Conservation (phyloP, 2,888 invertebrate species). For the Mamestra brassicae region DNA sequence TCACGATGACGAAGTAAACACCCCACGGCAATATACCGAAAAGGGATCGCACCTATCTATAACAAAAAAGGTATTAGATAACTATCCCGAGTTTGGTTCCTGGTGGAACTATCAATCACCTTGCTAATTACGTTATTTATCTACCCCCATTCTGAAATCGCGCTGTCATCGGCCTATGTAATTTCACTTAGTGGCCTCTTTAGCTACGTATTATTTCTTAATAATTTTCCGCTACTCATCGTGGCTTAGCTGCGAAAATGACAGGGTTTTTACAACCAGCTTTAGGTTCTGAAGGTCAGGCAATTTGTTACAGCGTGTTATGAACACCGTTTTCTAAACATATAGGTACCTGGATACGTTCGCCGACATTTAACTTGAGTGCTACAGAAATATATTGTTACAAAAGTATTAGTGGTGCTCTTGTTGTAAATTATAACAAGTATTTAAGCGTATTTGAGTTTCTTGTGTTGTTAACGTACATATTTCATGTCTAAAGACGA, state of each 20-base stretch:
- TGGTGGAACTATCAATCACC: constrained; percentile 84
- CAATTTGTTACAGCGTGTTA: constrained; percentile 30
- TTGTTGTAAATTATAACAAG: constrained; percentile 45
- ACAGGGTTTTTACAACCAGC: constrained; percentile 63
- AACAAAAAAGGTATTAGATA: constrained; percentile 71
- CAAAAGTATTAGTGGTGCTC: constrained; percentile 39
- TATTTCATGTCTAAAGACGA: constrained; percentile 57
- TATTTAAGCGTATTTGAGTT: constrained; percentile 36
- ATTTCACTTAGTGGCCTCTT: constrained; percentile 86
- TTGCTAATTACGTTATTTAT: constrained; percentile 87
- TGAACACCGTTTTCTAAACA: constrained; percentile 22
- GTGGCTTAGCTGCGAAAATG: constrained; percentile 67
- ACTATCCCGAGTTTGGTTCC: constrained; percentile 68
- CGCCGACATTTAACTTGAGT: constrained; percentile 18
- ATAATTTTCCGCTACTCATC: constrained; percentile 77
- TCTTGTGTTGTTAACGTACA: constrained; percentile 52
- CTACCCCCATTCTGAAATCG: constrained; percentile 81
- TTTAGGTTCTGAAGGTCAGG: constrained; percentile 34
- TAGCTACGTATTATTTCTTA: constrained; percentile 78
- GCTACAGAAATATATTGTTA: constrained; percentile 22
- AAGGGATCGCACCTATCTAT: constrained; percentile 70
- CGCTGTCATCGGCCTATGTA: constrained; percentile 85
- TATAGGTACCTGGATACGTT: constrained; percentile 7
- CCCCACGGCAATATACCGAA: constrained; percentile 62
- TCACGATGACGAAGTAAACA: constrained; percentile 68